Base-by-base conservation (phyloP, 2,113 vertebrate species). In the Callionymus lyra region DNA sequence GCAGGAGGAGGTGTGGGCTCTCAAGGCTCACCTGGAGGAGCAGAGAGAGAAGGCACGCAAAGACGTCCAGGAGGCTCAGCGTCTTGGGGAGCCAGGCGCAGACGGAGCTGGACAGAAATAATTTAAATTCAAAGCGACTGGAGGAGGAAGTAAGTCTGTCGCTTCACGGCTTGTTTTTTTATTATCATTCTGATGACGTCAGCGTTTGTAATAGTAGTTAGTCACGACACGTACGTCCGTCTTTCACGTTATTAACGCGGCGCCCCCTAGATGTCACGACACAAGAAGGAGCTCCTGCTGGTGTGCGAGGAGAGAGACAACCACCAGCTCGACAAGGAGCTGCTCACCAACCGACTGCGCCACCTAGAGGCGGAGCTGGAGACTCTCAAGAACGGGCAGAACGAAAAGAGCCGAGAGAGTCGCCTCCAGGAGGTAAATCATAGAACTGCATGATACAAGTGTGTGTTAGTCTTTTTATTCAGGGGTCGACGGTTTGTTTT, bases 101-200 rank as follows among this genome's bases (percentile, higher is more conserved):
- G 0, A 77, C 67, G 0, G 91, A 94, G 70, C 80, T 90, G 44
- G 90, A 94, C 44, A 88, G 76, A 59, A 74, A 62, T 53, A 84
- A 88, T 1, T 38, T 60, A 2, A 84, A 65, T 6, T 1, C 86
- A 17, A 85, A 50, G 17, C 80, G 66, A 44, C 82, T 91, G 44
- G 92, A 98, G 74, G 92, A 98, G 2, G 93, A 98, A 85, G 93
- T 96, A 33, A 18, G 37, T 14, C 43, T 52, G n/a, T n/a, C n/a
- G n/a, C n/a, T n/a, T n/a, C n/a, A n/a, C n/a, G n/a, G n/a, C n/a
- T n/a, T n/a, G n/a, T n/a, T n/a, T n/a, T n/a, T n/a, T n/a, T n/a
- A n/a, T 49, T 46, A 27, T 27, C 4, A 5, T 4, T 27, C 21
- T 27, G 21, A 27, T 8, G 8, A 27, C 4, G 21, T 19, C 31